Conservation (phyloP, 1,140 invertebrate genomes). For the Bombus impatiens region DNA sequence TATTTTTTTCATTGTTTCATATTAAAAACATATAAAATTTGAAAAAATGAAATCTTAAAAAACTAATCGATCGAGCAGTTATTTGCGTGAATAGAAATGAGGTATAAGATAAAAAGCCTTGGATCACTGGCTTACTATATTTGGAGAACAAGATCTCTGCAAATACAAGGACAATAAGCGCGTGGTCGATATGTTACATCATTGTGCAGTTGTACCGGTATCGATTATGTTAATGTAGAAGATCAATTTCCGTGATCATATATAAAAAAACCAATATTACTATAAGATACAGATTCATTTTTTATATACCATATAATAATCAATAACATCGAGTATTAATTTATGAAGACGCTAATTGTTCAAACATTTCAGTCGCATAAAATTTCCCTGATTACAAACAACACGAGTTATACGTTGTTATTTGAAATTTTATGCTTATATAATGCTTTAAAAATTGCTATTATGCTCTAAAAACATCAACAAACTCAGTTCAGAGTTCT, state of each 20-base stretch:
- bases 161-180: constrained; percentile 44
- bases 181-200: constrained; percentile 45
- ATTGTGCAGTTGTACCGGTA: background rate
- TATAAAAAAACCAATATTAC: background rate
- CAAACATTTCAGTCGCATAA: background rate
- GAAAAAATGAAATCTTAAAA: no score
- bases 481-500: background rate
- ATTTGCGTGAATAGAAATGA: background rate
- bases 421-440: background rate
- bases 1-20: background rate
- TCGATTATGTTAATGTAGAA: constrained; percentile 20
- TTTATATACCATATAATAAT: background rate
- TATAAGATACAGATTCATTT: background rate
- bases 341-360: background rate
- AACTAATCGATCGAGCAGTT: background rate
- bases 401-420: background rate
- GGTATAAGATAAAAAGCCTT: background rate
- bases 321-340: background rate
- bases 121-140: constrained; percentile 24
- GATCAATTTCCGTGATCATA: constrained; percentile 28
- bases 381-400: background rate
- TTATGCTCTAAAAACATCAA: background rate
- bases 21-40: background rate
- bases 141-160: constrained; percentile 35
- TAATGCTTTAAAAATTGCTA: background rate